phyloP scores from a whole-genome alignment of 2,888 invertebrate genomes.

The Quadroppia sp. region DNA sequence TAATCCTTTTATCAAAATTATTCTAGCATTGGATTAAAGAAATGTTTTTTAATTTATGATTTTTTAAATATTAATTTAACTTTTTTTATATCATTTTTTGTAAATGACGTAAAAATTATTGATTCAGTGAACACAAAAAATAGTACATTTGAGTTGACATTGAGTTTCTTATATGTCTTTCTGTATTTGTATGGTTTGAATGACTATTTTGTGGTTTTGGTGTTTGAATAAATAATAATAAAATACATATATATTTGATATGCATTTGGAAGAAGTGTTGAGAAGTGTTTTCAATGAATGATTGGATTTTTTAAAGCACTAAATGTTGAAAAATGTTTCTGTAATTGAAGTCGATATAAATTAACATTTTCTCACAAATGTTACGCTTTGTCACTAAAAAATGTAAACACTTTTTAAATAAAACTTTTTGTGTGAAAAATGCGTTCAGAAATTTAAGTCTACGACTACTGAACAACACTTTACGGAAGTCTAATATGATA shows the following conservation, averaged over 20 bases:
- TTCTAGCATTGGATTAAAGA: too few relatives aligned
- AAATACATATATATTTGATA: not conserved
- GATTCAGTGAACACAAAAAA: too few relatives aligned
- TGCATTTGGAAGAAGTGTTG: not conserved
- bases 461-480: not conserved
- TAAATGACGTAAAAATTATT: too few relatives aligned
- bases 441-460: not conserved
- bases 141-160: too few relatives aligned
- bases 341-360: not conserved
- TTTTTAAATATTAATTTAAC: too few relatives aligned
- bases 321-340: not conserved
- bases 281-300: not conserved
- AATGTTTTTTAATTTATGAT: too few relatives aligned
- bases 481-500: constrained; percentile 28
- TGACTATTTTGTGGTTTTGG: not conserved
- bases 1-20: too few relatives aligned
- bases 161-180: not conserved
- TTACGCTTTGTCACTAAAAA: constrained; percentile 25
- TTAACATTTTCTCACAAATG: constrained; percentile 16
- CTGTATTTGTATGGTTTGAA: not conserved
- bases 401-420: constrained; percentile 25
- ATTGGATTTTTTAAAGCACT: not conserved
- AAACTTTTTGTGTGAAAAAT: too few relatives aligned
- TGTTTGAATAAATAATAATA: not conserved
- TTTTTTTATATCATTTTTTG: too few relatives aligned